These are phyloP conservation scores for Oligia latruncula DNA, from an alignment of 2,888 invertebrate species.

Conservation along the genomic window DNA sequence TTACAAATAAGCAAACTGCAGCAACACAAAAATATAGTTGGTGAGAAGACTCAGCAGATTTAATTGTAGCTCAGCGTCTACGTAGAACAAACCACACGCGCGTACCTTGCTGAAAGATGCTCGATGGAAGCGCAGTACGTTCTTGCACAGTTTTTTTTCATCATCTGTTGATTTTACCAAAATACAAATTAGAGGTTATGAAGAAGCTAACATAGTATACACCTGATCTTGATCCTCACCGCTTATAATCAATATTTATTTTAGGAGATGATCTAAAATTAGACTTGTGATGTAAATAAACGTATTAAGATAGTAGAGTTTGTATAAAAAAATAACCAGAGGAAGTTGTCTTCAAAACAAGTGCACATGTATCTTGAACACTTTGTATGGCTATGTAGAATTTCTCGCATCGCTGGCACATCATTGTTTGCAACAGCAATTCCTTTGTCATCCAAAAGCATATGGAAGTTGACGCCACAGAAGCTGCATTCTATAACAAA, in stretches of 20 bases:
- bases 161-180: neutral
- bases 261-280: neutral
- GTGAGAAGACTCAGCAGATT: constrained; percentile 6
- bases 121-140: constrained; percentile 2
- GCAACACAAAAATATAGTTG: constrained; percentile 16
- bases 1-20: constrained; percentile 33
- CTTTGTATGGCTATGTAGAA: constrained; percentile 12
- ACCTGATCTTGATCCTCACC: neutral
- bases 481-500: neutral
- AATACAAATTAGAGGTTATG: neutral
- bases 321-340: constrained; percentile 3
- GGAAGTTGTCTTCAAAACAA: constrained; percentile 10
- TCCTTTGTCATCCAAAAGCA: constrained; percentile 4
- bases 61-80: constrained; percentile 19
- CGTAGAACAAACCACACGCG: constrained; percentile 11
- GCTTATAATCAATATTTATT: neutral
- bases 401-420: constrained; percentile 15
- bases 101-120: constrained; percentile 20
- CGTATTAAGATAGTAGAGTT: neutral
- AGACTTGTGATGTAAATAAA: neutral
- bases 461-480: neutral
- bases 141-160: constrained; percentile 17
- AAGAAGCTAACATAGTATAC: neutral
- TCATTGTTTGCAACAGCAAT: constrained; percentile 20
- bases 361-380: constrained; percentile 26